A percentile compares a stretch with the other conserved stretches of the same genome.
Conservation (phyloP, 2,797 vertebrate species). For the Vespertilio murinus region DNA sequence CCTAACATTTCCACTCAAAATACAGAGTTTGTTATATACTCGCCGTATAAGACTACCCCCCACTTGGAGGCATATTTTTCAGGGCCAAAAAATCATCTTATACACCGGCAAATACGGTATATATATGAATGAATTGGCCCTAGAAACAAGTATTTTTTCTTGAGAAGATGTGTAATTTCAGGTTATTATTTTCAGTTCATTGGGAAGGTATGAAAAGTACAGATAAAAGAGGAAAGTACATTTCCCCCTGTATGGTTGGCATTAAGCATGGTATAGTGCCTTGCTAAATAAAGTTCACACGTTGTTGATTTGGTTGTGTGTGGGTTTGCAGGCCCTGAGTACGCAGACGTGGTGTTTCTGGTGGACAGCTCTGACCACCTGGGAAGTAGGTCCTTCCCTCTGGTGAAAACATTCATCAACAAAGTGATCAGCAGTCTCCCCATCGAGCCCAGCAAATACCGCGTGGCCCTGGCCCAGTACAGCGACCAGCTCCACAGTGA, state of each 20-base stretch:
- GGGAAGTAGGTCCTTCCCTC: slow-evolving; percentile 75
- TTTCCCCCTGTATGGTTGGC: neutral
- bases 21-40: too few species aligned
- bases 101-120: too few species aligned
- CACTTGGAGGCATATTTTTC: too few species aligned
- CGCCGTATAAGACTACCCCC: too few species aligned
- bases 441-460: slow-evolving; percentile 77
- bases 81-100: too few species aligned
- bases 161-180: neutral
- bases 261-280: neutral
- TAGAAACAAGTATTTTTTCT: slow-evolving; percentile 3
- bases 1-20: too few species aligned
- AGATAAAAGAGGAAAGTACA: neutral
- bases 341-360: slow-evolving; percentile 88
- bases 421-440: slow-evolving; percentile 83
- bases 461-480: slow-evolving; percentile 77
- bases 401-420: slow-evolving; percentile 77
- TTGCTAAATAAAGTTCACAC: neutral
- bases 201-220: neutral
- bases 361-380: slow-evolving; percentile 84
- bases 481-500: slow-evolving; percentile 67
- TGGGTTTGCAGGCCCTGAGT: slow-evolving; percentile 61
- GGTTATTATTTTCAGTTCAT: neutral
- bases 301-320: neutral
- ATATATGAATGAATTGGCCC: neutral